Percentiles rank a stretch among this genome's conserved stretches.
Evolutionary conservation across 1,140 invertebrate genomes (phyloP).

Genomic region (Drosophila virilis): DNA sequence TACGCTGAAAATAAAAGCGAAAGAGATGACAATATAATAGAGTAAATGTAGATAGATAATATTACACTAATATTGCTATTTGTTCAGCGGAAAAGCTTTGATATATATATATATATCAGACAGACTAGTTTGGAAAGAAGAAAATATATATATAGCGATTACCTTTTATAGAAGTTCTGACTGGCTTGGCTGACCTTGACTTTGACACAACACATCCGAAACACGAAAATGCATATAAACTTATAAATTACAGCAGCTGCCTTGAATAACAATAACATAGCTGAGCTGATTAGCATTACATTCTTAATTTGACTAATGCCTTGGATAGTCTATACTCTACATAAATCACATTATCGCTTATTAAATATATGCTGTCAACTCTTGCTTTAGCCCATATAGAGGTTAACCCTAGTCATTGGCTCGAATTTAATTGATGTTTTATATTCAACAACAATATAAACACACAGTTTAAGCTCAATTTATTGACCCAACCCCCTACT

Average conservation of each 20-base stretch:
- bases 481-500: background rate
- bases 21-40: background rate
- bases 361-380: background rate
- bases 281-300: background rate
- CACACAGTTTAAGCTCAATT: background rate
- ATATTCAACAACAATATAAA: background rate
- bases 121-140: too few relatives aligned
- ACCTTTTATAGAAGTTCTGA: background rate
- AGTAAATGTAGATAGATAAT: background rate
- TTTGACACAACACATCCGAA: background rate
- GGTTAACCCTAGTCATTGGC: background rate
- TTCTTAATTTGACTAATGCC: background rate
- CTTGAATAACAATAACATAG: background rate
- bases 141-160: too few relatives aligned
- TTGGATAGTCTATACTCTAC: background rate
- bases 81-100: background rate
- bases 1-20: too few relatives aligned
- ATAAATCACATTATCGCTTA: background rate
- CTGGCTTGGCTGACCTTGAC: too few relatives aligned
- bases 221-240: background rate
- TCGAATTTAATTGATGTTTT: constrained; percentile 4
- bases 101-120: too few relatives aligned
- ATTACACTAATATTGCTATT: background rate
- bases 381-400: background rate
- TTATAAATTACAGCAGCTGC: background rate